These are phyloP conservation scores for Terrapene triunguis DNA, from an alignment of 2,113 vertebrate species.

Conservation along the genomic window DNA sequence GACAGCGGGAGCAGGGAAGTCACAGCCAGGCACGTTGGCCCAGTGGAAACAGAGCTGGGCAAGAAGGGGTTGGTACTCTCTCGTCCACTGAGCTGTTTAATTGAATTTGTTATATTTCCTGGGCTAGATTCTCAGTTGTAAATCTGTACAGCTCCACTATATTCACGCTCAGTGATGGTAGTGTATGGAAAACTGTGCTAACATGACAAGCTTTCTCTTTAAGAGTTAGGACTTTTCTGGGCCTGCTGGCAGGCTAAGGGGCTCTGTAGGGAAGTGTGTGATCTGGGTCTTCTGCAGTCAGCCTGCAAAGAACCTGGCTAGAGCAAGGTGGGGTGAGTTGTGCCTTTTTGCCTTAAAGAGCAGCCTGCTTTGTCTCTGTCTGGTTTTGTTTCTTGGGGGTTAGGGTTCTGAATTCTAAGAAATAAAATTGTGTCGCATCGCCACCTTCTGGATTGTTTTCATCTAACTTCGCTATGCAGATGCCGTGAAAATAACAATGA, in stretches of 20 bases:
- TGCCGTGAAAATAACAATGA: neutral
- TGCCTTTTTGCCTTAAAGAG: neutral
- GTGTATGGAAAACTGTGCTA: neutral
- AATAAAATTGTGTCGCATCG: neutral
- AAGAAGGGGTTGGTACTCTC: neutral
- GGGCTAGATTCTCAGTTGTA: neutral
- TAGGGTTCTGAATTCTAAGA: neutral
- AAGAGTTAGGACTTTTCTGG: neutral
- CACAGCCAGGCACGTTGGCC: neutral
- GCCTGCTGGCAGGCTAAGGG: neutral
- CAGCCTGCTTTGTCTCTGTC: neutral
- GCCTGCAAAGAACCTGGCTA: neutral
- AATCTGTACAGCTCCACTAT: neutral
- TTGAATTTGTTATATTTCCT: neutral
- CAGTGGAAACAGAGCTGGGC: rapidly evolving
- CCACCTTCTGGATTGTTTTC: neutral
- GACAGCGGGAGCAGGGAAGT: rapidly evolving
- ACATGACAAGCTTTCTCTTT: neutral
- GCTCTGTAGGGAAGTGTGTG: neutral
- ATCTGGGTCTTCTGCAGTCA: neutral
- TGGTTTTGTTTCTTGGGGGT: neutral
- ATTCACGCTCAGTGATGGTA: neutral
- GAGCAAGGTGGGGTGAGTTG: neutral
- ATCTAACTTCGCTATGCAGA: neutral
- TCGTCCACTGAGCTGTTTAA: neutral